Evolutionary conservation across 2,888 invertebrate genomes (phyloP), one percentile per base, ranked within the genome.

Genomic region (Eumerus sabulonum): DNA sequence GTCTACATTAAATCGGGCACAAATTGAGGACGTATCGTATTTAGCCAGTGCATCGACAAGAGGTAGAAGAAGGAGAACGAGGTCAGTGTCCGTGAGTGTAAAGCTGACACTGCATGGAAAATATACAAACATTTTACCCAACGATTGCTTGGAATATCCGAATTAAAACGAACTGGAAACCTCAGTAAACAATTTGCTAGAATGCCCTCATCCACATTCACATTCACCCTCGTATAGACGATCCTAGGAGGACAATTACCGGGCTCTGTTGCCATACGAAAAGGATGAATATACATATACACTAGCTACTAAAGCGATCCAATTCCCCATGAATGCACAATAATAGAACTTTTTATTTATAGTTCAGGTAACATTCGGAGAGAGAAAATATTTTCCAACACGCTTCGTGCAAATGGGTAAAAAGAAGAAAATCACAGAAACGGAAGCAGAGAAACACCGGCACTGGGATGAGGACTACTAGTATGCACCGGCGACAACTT

Each of bases 311-410:
- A 79, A 64, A 79, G 79, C 79, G 74, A 63, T 74, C 70, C 60
- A 36, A 74, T 74, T 74, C 70, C 35, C 60, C 79, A 74, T 79
- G 74, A 79, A 59, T 70, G 79, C 74, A 60, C 79, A 79, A 68
- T 79, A 79, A 74, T 79, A 74, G 59, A 79, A 79, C 64, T 79
- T 79, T 79, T 79, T 79, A 70, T 79, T 79, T 79, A 79, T 74
- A 74, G 74, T 73, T 64, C 79, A 79, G 79, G 79, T 74, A 70
- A 60, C 59, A 64, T 54, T 77, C 16, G 53, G 40, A 36, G 59
- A 48, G 50, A 14, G 59, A 67, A 73, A 73, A 68, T 73, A 59
- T 73, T 64, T 68, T 54, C 68, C 77, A 72, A 77, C 72, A 67
- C 56, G 45, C 19, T 36, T 57, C 36, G 36, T 38, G 50, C 19